Evolutionary conservation across 92 coral and sea anemone species (phyloP).

Genomic region (Siderastrea radians): DNA sequence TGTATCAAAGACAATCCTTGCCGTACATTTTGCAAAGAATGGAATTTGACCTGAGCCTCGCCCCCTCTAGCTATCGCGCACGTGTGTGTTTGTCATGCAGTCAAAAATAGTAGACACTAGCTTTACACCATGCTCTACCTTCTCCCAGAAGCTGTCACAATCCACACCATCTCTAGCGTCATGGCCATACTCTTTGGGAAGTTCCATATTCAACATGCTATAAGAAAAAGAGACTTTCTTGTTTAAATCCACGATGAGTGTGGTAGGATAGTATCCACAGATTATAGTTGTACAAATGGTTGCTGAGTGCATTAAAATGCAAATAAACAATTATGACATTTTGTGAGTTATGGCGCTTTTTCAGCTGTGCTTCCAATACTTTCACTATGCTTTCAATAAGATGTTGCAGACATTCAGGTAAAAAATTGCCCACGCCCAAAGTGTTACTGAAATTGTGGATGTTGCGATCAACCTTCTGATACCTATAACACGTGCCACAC

Average conservation of each 20-base stretch:
- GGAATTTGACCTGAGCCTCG: no score
- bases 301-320: slow-evolving; percentile 45
- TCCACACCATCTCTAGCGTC: slow-evolving; percentile 39
- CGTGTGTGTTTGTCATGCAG: no score
- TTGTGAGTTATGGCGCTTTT: slow-evolving; percentile 33
- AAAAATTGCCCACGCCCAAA: slow-evolving; percentile 53
- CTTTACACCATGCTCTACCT: slow-evolving; percentile 18
- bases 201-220: slow-evolving; percentile 28
- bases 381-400: slow-evolving; percentile 58
- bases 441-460: slow-evolving; percentile 56
- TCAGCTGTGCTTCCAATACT: background rate
- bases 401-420: slow-evolving; percentile 53
- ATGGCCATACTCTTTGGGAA: slow-evolving; percentile 42
- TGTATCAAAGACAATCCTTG: no score
- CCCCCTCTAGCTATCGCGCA: no score
- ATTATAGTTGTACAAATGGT: no score
- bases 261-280: no score
- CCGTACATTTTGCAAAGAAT: no score
- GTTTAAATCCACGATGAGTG: no score
- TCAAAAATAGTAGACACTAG: no score
- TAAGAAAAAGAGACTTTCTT: background rate
- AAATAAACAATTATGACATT: slow-evolving; percentile 55
- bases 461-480: slow-evolving; percentile 36
- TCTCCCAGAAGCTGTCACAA: slow-evolving; percentile 50
- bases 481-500: slow-evolving; percentile 62